phyloP scores from a whole-genome alignment of 2,888 invertebrate genomes.

The Caenorhabditis sp. region DNA sequence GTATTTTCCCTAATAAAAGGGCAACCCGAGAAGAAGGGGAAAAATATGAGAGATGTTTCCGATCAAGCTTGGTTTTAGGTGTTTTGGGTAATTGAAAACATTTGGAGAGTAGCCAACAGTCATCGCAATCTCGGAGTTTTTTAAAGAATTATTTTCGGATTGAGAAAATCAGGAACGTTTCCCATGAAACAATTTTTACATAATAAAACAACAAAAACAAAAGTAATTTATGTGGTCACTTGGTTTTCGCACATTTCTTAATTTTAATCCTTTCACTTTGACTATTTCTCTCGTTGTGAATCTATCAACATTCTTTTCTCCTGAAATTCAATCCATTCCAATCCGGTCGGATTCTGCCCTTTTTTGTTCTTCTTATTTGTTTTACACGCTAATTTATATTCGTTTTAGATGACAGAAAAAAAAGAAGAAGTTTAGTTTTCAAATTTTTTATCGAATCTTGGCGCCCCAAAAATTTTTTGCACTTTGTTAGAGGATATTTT shows the following conservation, averaged over 20 bases:
- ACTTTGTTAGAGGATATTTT: neutral
- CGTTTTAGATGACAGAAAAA: neutral
- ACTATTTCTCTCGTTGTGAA: neutral
- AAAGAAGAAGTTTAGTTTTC: too few species aligned
- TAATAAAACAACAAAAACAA: neutral
- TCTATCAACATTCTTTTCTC: too few species aligned
- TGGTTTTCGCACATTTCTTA: neutral
- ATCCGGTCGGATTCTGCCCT: neutral
- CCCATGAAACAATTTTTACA: neutral
- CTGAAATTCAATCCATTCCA: neutral
- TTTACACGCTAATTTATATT: neutral
- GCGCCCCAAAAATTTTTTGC: neutral
- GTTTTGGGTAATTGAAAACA: too few species aligned
- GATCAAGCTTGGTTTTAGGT: too few species aligned
- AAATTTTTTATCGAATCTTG: neutral
- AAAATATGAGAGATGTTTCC: too few species aligned
- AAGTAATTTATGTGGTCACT: neutral
- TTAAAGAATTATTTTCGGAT: too few species aligned
- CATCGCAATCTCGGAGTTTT: too few species aligned
- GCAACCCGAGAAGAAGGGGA: too few species aligned
- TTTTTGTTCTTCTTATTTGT: neutral
- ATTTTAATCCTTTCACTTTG: neutral
- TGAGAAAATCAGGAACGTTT: neutral
- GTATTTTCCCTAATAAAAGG: too few species aligned
- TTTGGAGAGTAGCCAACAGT: too few species aligned